phyloP scores from a whole-genome alignment of 2,113 vertebrate genomes.

The Microtus oregoni region DNA sequence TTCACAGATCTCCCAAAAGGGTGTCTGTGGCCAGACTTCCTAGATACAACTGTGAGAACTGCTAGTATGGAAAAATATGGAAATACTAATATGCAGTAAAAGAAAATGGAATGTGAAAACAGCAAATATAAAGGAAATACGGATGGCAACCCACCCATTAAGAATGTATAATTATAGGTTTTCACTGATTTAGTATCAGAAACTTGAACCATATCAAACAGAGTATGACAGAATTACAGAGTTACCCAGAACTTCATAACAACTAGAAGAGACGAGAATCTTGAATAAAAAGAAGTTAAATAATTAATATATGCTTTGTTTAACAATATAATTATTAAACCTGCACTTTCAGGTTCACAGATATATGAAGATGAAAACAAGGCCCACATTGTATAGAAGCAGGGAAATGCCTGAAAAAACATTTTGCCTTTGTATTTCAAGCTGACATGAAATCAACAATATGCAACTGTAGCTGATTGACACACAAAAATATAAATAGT shows the following conservation, averaged over 20 bases:
- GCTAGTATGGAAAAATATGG: not conserved
- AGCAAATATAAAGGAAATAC: not conserved
- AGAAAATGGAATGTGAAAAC: not conserved
- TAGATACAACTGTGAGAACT: not conserved
- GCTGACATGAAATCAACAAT: not conserved
- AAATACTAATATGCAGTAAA: constrained; percentile 15
- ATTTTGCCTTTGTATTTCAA: not conserved
- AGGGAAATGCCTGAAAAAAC: not conserved
- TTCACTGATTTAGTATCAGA: not conserved
- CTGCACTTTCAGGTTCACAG: not conserved
- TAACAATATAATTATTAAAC: not conserved
- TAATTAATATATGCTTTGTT: not conserved
- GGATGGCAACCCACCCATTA: not conserved
- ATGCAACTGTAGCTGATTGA: not conserved
- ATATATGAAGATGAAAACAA: not conserved
- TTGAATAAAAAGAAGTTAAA: not conserved
- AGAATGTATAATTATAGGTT: not conserved
- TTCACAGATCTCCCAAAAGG: not conserved
- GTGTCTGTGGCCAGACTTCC: not conserved
- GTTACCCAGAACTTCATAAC: constrained; percentile 12
- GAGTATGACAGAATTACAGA: not conserved
- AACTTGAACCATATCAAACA: not conserved
- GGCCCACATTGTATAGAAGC: not conserved
- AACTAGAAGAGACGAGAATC: not conserved
- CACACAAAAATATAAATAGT: not conserved